Evolutionary conservation across 2,113 vertebrate species (phyloP), one percentile per base, ranked within the genome.

Genomic region (Rattus norvegicus): DNA sequence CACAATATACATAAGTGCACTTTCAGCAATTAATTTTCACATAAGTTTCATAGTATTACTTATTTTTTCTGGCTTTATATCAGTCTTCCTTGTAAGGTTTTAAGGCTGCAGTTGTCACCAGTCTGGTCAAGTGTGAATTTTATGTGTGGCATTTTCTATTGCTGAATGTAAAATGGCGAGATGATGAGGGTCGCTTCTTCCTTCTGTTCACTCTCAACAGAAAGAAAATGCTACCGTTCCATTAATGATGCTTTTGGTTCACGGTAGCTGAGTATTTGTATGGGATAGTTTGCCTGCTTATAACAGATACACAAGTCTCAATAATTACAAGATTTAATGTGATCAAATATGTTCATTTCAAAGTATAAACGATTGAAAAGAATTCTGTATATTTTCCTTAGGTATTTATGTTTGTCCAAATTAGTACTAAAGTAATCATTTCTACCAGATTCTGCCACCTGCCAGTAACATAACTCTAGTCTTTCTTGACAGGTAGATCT

Each of bases 51-150:
- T 12, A 5, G 52, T 47, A 19, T 20, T 22, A 28, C 88, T 95
- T 91, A 39, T 2, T 56, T 63, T 56, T n/a, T 43, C 33, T 76
- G 85, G 39, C 72, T 97, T 88, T 81, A 56, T 88, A 75, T 26
- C 43, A 85, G 28, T 49, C 56, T 84, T 85, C 95, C 67, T 85
- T 56, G 7, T 75, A 83, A 73, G 77, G 92, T n/a, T 0, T 96
- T 93, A 95, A 83, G 80, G 92, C 1, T 85, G 59, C 33, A 73
- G 20, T 81, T 97, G 94, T 96, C 94, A 92, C 69, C 70, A n/a
- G 20, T 88, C 93, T 91, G 94, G 81, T 95, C 95, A 91, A 98
- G 88, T 96, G 95, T 96, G 93, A 96, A 85, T 97, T 94, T 96
- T 97, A 95, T 92, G 95, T 94, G 94, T 88, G 86, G 65, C 43